phyloP scores from a whole-genome alignment of 1,140 invertebrate genomes.

The Philopotamus ludificatus region DNA sequence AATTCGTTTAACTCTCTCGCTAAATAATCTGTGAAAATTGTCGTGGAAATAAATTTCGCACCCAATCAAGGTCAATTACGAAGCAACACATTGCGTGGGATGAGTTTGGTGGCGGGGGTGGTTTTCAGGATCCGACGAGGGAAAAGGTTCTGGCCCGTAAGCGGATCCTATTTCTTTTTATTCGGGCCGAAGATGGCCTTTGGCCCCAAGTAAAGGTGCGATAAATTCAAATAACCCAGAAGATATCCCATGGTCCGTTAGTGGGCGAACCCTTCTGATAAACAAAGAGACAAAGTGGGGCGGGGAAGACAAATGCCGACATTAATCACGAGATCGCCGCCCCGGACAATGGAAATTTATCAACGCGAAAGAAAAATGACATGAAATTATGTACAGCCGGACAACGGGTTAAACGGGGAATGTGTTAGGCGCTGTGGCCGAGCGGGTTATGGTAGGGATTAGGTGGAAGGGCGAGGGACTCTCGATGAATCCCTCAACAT shows the following conservation, averaged over 20 bases:
- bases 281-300: slow-evolving; percentile 22
- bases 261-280: slow-evolving; percentile 17
- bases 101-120: too few relatives aligned
- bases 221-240: slow-evolving; percentile 35
- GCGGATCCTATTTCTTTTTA: slow-evolving; percentile 15
- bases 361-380: not conserved
- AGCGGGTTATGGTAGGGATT: too few relatives aligned
- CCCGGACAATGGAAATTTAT: slow-evolving; percentile 1
- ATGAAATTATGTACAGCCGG: not conserved
- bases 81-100: not conserved
- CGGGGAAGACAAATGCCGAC: slow-evolving; percentile 15
- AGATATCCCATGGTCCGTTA: slow-evolving; percentile 13
- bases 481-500: too few relatives aligned
- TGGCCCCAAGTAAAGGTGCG: slow-evolving; percentile 22
- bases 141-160: not conserved
- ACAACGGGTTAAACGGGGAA: not conserved
- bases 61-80: not conserved
- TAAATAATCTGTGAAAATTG: too few relatives aligned
- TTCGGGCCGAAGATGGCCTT: slow-evolving; percentile 2
- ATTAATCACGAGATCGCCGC: slow-evolving; percentile 25
- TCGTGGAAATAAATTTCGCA: too few relatives aligned
- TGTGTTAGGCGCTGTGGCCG: too few relatives aligned
- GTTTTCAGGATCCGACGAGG: not conserved
- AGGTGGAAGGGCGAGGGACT: too few relatives aligned
- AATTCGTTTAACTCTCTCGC: too few relatives aligned